These are phyloP conservation scores for Heterohyrax brucei DNA, from an alignment of 2,797 vertebrate genomes.

Conservation along the genomic window DNA sequence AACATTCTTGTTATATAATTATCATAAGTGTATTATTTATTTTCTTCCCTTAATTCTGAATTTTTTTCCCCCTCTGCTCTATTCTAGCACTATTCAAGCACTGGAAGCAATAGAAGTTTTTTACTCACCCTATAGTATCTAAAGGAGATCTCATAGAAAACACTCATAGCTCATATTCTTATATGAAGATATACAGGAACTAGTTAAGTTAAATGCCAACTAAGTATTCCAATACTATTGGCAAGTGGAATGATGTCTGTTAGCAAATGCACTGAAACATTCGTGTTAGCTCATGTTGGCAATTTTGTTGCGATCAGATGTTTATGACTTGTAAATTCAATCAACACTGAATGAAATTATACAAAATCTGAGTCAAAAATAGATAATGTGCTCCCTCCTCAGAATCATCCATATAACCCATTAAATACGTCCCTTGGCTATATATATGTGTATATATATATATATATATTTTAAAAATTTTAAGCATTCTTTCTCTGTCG, in stretches of 20 bases:
- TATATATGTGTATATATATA: no score
- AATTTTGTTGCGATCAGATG: conserved; percentile 22
- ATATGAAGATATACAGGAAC: conserved; percentile 27
- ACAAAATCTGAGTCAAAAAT: conserved; percentile 25
- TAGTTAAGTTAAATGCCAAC: neutral
- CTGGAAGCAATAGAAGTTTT: neutral
- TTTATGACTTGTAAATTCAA: conserved; percentile 62
- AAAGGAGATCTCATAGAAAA: conserved; percentile 35
- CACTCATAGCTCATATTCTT: conserved; percentile 20
- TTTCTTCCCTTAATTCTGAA: conserved; percentile 46
- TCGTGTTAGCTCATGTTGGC: conserved; percentile 5
- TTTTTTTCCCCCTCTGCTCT: neutral
- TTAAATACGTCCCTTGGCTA: conserved; percentile 23
- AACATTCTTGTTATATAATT: neutral
- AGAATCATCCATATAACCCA: neutral
- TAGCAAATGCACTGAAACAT: conserved; percentile 39
- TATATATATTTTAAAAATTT: no score
- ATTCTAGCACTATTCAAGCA: neutral
- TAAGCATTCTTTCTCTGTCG: no score
- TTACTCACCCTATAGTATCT: neutral
- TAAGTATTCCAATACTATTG: neutral
- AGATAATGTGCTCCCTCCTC: conserved; percentile 22
- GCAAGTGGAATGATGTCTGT: neutral
- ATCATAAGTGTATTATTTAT: neutral
- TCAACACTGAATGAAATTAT: conserved; percentile 34